Base-by-base conservation (phyloP, 2,888 invertebrate genomes). In the Drosophila vallismaia region DNA sequence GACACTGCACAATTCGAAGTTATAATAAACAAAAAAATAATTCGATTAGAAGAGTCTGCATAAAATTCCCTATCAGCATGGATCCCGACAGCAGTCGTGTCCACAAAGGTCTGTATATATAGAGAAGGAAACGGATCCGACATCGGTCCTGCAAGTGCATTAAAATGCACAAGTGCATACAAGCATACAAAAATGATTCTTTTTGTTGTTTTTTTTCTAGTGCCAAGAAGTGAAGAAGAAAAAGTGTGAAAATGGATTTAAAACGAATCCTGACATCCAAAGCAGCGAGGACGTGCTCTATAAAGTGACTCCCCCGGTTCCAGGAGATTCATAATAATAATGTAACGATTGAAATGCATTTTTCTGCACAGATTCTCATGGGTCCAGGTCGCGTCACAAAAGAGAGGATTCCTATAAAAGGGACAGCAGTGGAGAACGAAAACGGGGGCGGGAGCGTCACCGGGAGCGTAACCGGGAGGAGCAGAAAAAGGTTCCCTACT, bases 151-250 rank as follows among this genome's bases (percentile, higher is more conserved):
- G 7, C 14, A 19, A 42, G 8, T 42, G 19, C 42, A 42, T 19
- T 19, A 19, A 19, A 19, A 19, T 19, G 19, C 19, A 19, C 2
- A 19, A 19, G 19, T 19, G 19, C 19, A 42, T 9, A 42, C 6
- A n/a, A 12, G 42, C 42, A 42, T 42, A 19, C 42, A 12, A 36
- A 19, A 64, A 70, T 69, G 64, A 56, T 57, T 50, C 31, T 82
- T 63, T 84, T 79, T 87, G 71, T 79, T 75, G 82, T 81, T 79
- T 79, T 79, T 79, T 69, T 87, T 87, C 44, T 81, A 87, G 87
- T 85, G 87, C 19, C 64, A 48, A 45, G 59, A 57, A 24, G 19
- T 44, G 44, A 10, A 19, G 19, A 19, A 19, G 19, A 19, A 19
- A 24, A 56, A 59, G 62, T 70, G 85, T 84, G 81, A 67, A 67